Conservation (phyloP, 37 sponge, comb jelly and placozoan genomes). For the Oopsacas minuta region DNA sequence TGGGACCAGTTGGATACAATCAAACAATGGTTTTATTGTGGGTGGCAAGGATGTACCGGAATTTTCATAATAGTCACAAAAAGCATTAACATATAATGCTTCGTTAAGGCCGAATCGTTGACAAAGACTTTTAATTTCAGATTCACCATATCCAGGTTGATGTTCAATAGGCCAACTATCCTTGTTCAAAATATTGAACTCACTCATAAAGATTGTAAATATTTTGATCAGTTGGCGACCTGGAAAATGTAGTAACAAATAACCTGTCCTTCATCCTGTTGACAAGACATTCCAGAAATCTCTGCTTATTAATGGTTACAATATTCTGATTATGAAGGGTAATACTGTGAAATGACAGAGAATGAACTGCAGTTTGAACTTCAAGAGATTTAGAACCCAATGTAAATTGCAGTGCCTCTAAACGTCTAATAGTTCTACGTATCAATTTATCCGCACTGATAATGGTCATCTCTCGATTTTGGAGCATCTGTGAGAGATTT, state of each 20-base stretch:
- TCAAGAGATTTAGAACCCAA: conserved; percentile 19
- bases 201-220: neutral
- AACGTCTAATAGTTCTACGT: conserved; percentile 18
- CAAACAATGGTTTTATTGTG: neutral
- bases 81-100: too few species aligned
- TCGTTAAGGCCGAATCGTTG: conserved; percentile 15
- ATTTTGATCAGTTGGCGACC: conserved; percentile 14
- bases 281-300: conserved; percentile 12
- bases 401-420: conserved; percentile 8
- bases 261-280: conserved; percentile 10
- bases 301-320: conserved; percentile 5
- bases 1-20: too few species aligned
- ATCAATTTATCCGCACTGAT: conserved; percentile 19
- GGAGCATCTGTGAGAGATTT: neutral
- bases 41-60: neutral
- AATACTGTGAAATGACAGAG: conserved; percentile 17
- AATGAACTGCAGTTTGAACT: conserved; percentile 18
- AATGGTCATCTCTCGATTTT: conserved; percentile 20
- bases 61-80: too few species aligned
- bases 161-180: conserved; percentile 17
- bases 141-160: conserved; percentile 23
- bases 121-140: conserved; percentile 18
- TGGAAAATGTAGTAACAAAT: conserved; percentile 16
- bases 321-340: conserved; percentile 13
- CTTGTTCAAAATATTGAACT: conserved; percentile 16